These are phyloP conservation scores for Macrobrachium nipponense DNA, from an alignment of 1,140 invertebrate species.

Conservation along the genomic window DNA sequence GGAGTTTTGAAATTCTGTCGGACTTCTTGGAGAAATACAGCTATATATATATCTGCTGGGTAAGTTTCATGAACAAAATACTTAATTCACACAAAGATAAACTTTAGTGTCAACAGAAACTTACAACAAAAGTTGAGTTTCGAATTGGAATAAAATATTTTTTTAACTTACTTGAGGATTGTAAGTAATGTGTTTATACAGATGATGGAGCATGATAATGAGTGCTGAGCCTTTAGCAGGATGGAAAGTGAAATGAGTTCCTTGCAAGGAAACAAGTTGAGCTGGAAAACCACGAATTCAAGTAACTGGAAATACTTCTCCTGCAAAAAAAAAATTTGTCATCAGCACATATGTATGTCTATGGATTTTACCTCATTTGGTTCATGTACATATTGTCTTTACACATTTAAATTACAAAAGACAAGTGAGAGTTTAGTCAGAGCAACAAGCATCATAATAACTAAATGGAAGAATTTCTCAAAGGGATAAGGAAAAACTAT, in stretches of 20 bases:
- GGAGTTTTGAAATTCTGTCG: too few species aligned
- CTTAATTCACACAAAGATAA: too few species aligned
- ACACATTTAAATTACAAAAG: background rate
- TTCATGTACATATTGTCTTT: background rate
- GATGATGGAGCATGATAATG: constrained; percentile 68
- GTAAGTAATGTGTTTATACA: constrained; percentile 78
- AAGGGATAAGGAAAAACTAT: too few species aligned
- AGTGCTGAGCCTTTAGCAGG: constrained; percentile 85
- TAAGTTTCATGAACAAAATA: too few species aligned
- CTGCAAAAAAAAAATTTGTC: constrained; percentile 68
- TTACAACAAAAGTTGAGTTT: too few species aligned
- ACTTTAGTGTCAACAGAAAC: too few species aligned
- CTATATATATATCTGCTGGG: too few species aligned
- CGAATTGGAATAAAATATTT: background rate
- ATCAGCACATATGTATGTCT: background rate
- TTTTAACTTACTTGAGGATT: constrained; percentile 79
- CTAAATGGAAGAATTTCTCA: too few species aligned
- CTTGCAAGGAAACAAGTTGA: constrained; percentile 99
- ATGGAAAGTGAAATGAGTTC: constrained; percentile 96
- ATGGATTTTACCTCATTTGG: background rate
- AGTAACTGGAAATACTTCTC: constrained; percentile 95
- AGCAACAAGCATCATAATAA: too few species aligned
- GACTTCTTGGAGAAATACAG: too few species aligned
- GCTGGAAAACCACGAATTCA: constrained; percentile 95
- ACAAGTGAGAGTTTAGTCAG: too few species aligned